These are phyloP conservation scores for Monochamus alternatus DNA, from an alignment of 2,888 invertebrate species.

Conservation along the genomic window DNA sequence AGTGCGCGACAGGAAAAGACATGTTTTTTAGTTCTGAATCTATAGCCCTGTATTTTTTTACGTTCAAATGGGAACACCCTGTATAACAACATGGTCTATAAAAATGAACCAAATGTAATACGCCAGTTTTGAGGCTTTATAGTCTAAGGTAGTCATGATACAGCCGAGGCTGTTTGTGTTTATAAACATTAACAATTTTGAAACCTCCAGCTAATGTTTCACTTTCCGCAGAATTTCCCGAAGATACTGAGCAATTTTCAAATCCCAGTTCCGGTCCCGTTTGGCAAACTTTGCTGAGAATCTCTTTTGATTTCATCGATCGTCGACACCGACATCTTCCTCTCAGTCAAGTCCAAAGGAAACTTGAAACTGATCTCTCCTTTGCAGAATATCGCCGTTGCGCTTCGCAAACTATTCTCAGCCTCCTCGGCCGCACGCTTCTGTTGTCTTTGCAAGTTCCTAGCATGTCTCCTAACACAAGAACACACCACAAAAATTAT, in stretches of 20 bases:
- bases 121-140: too few species aligned
- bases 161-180: too few species aligned
- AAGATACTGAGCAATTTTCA: conserved; percentile 56
- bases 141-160: too few species aligned
- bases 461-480: conserved; percentile 80
- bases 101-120: too few species aligned
- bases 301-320: conserved; percentile 70
- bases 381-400: conserved; percentile 69
- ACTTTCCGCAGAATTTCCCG: conserved; percentile 31
- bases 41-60: too few species aligned
- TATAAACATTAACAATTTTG: too few species aligned
- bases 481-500: conserved; percentile 75
- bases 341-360: conserved; percentile 71
- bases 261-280: conserved; percentile 64
- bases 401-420: conserved; percentile 65
- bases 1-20: too few species aligned
- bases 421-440: conserved; percentile 60
- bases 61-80: too few species aligned
- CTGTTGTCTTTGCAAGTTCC: conserved; percentile 71
- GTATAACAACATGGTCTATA: too few species aligned
- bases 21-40: too few species aligned
- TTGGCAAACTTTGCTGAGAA: conserved; percentile 64
- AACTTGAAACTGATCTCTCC: conserved; percentile 76
- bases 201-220: too few species aligned
- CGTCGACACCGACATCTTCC: conserved; percentile 68